Conservation (phyloP, 2,113 vertebrate species). For the Sturnira hondurensis region DNA sequence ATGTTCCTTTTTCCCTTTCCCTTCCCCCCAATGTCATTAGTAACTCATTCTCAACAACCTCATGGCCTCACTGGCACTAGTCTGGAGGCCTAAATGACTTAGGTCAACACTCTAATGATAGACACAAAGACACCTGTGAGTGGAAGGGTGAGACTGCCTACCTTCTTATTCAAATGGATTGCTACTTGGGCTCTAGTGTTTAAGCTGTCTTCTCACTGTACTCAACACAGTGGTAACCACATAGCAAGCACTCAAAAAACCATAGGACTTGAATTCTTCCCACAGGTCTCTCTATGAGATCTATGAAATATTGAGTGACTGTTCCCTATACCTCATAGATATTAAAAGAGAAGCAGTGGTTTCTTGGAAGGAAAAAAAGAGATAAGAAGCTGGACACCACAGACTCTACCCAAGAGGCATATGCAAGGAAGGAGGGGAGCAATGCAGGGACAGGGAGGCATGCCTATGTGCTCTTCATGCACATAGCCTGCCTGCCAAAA, state of each 20-base stretch:
- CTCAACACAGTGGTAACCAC: not conserved
- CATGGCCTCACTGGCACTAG: not conserved
- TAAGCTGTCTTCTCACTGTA: not conserved
- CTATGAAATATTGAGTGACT: not conserved
- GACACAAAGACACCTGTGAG: not conserved
- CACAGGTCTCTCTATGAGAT: not conserved
- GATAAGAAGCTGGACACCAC: not conserved
- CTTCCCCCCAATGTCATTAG: not conserved
- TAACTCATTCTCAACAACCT: not conserved
- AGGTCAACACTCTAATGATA: not conserved
- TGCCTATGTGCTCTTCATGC: not conserved
- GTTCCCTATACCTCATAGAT: not conserved
- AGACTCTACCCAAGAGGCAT: constrained; percentile 8
- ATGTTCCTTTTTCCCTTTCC: not conserved
- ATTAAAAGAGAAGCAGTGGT: not conserved
- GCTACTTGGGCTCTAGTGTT: not conserved
- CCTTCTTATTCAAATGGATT: not conserved
- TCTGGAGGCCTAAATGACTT: not conserved
- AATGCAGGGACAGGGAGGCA: not conserved
- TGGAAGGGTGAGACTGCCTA: not conserved
- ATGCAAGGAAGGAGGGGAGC: not conserved
- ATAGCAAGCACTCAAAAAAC: not conserved
- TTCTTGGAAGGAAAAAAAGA: not conserved
- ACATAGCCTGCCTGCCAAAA: constrained; percentile 26
- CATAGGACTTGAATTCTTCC: not conserved